Percentiles rank a stretch among this genome's conserved stretches.
These are phyloP conservation scores for Synaphobranchus kaupii DNA, from an alignment of 2,797 vertebrate species.

Conservation along the genomic window DNA sequence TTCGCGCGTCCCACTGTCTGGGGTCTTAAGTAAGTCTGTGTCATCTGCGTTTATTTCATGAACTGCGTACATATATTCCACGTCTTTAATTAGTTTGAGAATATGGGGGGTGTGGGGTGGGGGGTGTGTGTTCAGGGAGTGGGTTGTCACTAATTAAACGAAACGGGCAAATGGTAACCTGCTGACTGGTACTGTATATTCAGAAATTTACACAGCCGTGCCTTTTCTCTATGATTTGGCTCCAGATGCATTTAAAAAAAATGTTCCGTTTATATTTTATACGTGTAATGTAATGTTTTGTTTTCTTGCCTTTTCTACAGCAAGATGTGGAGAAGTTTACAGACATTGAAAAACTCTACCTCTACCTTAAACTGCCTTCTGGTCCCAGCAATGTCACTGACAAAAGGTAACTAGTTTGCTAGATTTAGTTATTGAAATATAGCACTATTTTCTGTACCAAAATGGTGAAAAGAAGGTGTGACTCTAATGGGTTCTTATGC, in stretches of 20 bases:
- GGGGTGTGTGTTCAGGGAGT: not conserved
- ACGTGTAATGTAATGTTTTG: constrained; percentile 22
- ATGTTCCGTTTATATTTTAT: not conserved
- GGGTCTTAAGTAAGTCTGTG: not conserved
- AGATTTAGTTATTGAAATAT: constrained; percentile 43
- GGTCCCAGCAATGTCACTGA: constrained; percentile 95
- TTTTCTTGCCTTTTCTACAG: constrained; percentile 66
- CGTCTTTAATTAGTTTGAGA: not conserved
- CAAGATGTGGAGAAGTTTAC: constrained; percentile 99
- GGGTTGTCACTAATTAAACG: not conserved
- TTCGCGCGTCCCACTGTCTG: not conserved
- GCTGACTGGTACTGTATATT: not conserved
- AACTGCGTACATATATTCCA: not conserved
- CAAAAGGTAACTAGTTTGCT: constrained; percentile 81
- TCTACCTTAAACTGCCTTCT: constrained; percentile 99
- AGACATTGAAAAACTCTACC: constrained; percentile 99
- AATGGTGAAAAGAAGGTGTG: not conserved
- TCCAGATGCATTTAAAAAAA: not conserved
- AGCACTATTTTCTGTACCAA: constrained; percentile 40
- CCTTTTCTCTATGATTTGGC: not conserved
- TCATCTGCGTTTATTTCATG: not conserved
- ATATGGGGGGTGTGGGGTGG: not conserved
- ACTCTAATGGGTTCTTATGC: too few species aligned
- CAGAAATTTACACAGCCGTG: not conserved
- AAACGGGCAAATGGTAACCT: not conserved